Evolutionary conservation across 1,140 invertebrate genomes (phyloP), one percentile per base, ranked within the genome.

Genomic region (Pseudomyrmex flavicornis): DNA sequence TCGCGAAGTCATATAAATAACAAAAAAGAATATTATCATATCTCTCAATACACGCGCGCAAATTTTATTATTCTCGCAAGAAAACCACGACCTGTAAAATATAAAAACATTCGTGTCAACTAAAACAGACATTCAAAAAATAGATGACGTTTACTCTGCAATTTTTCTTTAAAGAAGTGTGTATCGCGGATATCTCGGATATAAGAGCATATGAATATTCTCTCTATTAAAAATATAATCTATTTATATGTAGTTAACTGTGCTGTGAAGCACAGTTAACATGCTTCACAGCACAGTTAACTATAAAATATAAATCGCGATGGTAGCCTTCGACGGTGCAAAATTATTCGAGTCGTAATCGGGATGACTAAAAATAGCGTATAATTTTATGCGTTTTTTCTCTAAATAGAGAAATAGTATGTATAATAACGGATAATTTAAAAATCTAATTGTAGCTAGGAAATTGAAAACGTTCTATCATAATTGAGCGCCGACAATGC

Each of bases 381-480:
- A 79, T 59, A 59, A 80, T 80, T 80, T 70, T 10, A 17, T 59
- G 72, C 44, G 35, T 26, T 20, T 50, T 48, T 79, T 1, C 0
- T 35, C 54, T 48, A 26, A 26, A 48, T 61, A 48, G 66, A 59
- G 13, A 80, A 72, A 59, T 58, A 48, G 12, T 44, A 50, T 15
- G 5, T 35, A 8, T 79, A 79, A 70, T 80, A 35, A 13, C 2
- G 15, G 22, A 17, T 46, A n/a, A 15, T 13, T 0, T 70, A 13
- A 56, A 35, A 65, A 58, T 26, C 12, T 80, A 80, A 80, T 59
- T 26, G 66, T 20, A 35, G 10, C 72, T 80, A 12, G 66, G 13
- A 58, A 59, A 72, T 70, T 50, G 66, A 35, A 35, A 35, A 35
- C 56, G 26, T 70, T 59, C 52, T 59, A 13, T 68, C 63, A 35